Conservation (phyloP, 2,113 vertebrate genomes). For the Mormoops blainvillei region DNA sequence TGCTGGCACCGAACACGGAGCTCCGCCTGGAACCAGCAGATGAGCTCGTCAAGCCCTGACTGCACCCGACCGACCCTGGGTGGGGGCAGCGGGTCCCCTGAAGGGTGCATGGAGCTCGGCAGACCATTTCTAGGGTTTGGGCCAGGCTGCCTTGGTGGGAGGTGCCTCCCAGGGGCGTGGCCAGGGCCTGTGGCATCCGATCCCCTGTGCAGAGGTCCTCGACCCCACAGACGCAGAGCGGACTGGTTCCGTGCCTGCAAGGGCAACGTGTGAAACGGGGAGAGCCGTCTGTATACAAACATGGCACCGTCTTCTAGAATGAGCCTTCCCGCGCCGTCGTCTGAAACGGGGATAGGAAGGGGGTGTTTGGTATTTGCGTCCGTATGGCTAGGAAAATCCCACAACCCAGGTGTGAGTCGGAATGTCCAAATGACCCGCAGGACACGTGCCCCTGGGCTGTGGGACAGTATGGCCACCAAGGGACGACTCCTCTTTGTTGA, state of each 20-base stretch:
- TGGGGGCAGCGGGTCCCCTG: accelerated
- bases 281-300: accelerated
- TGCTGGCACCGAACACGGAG: background rate
- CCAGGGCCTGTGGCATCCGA: accelerated
- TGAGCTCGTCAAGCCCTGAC: accelerated
- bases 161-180: too few species aligned
- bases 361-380: background rate
- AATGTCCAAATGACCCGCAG: background rate
- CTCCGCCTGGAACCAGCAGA: background rate
- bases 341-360: background rate
- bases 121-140: background rate
- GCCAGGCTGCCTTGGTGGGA: background rate
- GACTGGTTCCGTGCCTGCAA: accelerated
- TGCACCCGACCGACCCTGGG: background rate
- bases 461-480: accelerated
- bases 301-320: background rate
- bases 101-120: accelerated
- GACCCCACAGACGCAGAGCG: accelerated
- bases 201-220: background rate
- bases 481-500: background rate
- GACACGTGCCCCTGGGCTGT: background rate
- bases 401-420: background rate
- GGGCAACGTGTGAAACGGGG: accelerated
- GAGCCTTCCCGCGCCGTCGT: too few species aligned
- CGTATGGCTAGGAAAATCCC: background rate